Evolutionary conservation across 2,888 invertebrate genomes (phyloP).

Genomic region (Eilema depressum): DNA sequence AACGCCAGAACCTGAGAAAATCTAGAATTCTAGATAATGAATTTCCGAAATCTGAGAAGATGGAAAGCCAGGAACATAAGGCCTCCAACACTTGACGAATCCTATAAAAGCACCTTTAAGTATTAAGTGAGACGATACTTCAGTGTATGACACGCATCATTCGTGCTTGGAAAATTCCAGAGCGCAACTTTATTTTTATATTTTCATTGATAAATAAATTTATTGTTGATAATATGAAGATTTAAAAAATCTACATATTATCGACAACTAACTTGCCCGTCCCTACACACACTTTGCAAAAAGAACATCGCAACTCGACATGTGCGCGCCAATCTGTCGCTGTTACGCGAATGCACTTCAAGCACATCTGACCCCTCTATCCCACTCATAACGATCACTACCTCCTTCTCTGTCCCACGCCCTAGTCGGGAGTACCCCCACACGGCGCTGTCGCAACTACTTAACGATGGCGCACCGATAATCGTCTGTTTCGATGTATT

Average conservation of each 20-base stretch:
- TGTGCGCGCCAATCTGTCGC: constrained; percentile 86
- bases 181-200: neutral
- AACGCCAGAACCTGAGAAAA: no score
- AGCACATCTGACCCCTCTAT: constrained; percentile 60
- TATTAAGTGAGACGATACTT: neutral
- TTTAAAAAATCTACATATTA: constrained; percentile 7
- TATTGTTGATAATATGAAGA: neutral
- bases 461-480: constrained; percentile 76
- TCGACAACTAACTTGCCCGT: constrained; percentile 39
- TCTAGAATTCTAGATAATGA: neutral
- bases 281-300: constrained; percentile 71
- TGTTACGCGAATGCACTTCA: constrained; percentile 75
- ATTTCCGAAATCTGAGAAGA: neutral
- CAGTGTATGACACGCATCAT: no score
- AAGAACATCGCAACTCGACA: constrained; percentile 85
- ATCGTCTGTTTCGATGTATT: constrained; percentile 76
- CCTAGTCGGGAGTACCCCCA: constrained; percentile 54
- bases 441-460: constrained; percentile 75
- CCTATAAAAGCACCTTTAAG: neutral
- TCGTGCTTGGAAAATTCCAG: neutral
- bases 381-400: constrained; percentile 37
- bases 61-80: neutral
- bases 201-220: no score
- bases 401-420: constrained; percentile 59
- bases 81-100: neutral